These are phyloP conservation scores for Sebastes minor DNA, from an alignment of 2,797 vertebrate genomes.

Conservation along the genomic window DNA sequence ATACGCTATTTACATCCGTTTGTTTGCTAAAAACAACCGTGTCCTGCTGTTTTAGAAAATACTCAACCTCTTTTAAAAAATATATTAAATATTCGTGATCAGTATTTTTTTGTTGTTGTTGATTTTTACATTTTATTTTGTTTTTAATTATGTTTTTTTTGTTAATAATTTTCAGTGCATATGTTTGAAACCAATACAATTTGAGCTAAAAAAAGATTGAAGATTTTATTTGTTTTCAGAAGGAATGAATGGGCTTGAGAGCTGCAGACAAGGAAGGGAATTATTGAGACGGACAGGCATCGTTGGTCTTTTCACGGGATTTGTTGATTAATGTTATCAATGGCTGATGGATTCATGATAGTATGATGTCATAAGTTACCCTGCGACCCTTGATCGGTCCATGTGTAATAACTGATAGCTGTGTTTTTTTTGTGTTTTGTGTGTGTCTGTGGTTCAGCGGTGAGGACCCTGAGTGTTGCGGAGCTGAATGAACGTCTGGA, in stretches of 20 bases:
- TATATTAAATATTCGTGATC: too few relatives aligned
- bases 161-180: too few relatives aligned
- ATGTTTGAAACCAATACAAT: too few relatives aligned
- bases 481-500: slow-evolving; percentile 90
- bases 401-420: background rate
- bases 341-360: too few relatives aligned
- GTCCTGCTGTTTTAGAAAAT: background rate
- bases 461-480: slow-evolving; percentile 83
- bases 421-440: background rate
- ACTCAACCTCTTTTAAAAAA: background rate
- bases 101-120: too few relatives aligned
- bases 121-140: too few relatives aligned
- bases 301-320: background rate
- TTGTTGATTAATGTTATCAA: background rate
- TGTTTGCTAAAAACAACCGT: background rate
- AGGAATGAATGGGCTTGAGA: background rate
- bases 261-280: background rate
- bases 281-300: background rate
- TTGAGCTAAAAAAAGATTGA: background rate
- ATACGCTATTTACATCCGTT: background rate
- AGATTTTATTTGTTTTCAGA: background rate
- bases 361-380: too few relatives aligned
- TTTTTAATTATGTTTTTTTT: too few relatives aligned
- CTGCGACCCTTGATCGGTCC: background rate
- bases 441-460: slow-evolving; percentile 71